phyloP scores from a whole-genome alignment of 2,797 vertebrate genomes.

The Rhinatrema bivittatum region DNA sequence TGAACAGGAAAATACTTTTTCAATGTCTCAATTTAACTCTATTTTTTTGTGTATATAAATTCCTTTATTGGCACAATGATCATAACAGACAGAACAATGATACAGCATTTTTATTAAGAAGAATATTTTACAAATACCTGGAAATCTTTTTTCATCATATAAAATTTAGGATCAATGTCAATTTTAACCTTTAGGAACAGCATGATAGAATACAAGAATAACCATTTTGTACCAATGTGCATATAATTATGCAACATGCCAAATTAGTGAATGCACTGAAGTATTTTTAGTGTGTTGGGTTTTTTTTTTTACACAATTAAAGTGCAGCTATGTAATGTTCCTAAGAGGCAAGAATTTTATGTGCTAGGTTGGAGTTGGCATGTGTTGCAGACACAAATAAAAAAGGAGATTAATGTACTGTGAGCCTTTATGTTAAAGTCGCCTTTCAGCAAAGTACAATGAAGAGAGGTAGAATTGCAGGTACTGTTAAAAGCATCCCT shows the following conservation, averaged over 20 bases:
- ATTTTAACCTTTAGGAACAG: slow-evolving; percentile 10
- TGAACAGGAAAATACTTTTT: too few relatives aligned
- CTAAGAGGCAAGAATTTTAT: slow-evolving; percentile 34
- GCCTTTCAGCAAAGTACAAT: slow-evolving; percentile 1
- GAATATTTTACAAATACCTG: slow-evolving; percentile 2
- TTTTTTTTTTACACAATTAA: slow-evolving; percentile 29
- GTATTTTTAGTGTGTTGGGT: slow-evolving; percentile 22
- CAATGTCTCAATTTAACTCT: neutral
- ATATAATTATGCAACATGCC: slow-evolving; percentile 10
- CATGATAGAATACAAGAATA: slow-evolving; percentile 3
- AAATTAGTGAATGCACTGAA: slow-evolving; percentile 27
- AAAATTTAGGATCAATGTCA: neutral
- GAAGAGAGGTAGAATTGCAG: neutral
- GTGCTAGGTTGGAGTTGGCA: slow-evolving; percentile 32
- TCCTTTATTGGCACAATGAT: too few relatives aligned
- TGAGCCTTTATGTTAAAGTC: slow-evolving; percentile 18
- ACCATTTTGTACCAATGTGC: slow-evolving; percentile 24
- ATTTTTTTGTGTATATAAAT: too few relatives aligned
- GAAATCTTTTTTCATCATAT: slow-evolving; percentile 4
- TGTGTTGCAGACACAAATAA: slow-evolving; percentile 32
- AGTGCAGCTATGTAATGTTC: slow-evolving; percentile 42
- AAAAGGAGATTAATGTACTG: slow-evolving; percentile 12
- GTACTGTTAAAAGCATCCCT: neutral
- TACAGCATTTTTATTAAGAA: too few relatives aligned
- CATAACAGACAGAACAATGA: too few relatives aligned